Percentiles rank a stretch among this genome's conserved stretches.
These are phyloP conservation scores for Phyllostomus discolor DNA, from an alignment of 2,113 vertebrate genomes.

Conservation along the genomic window DNA sequence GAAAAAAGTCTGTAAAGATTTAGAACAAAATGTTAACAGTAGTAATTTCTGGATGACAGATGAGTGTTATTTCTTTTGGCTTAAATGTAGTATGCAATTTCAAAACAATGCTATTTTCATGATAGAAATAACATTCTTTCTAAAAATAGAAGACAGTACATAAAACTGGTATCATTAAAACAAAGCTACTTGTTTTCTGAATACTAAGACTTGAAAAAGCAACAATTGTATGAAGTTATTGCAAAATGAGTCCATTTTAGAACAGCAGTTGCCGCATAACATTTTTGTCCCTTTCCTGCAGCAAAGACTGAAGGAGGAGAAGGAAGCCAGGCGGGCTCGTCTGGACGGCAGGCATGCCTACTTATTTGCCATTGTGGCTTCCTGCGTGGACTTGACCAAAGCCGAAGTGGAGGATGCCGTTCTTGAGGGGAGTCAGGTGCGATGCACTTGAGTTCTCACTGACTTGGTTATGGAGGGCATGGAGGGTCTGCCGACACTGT, in stretches of 20 bases:
- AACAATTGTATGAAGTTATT: background rate
- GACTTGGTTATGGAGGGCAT: background rate
- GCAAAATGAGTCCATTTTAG: background rate
- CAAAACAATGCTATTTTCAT: conserved; percentile 41
- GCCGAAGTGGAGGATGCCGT: conserved; percentile 91
- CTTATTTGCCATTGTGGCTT: conserved; percentile 86
- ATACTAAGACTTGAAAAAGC: background rate
- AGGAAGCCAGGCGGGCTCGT: conserved; percentile 88
- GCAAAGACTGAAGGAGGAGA: conserved; percentile 95
- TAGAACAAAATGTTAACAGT: conserved; percentile 12
- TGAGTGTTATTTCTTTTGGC: conserved; percentile 10
- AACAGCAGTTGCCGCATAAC: background rate
- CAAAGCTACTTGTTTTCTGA: background rate
- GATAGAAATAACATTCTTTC: conserved; percentile 21
- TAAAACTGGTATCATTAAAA: background rate
- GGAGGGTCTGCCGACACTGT: fast-evolving
- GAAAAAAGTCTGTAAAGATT: conserved; percentile 26
- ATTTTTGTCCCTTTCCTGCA: conserved; percentile 71
- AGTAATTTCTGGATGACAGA: conserved; percentile 18
- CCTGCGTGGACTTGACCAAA: conserved; percentile 88
- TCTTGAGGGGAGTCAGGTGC: conserved; percentile 92
- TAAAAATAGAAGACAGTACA: conserved; percentile 36
- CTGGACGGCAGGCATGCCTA: conserved; percentile 93
- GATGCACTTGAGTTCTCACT: background rate
- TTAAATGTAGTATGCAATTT: background rate